Evolutionary conservation across 1,140 invertebrate species (phyloP), one percentile per base, ranked within the genome.

Genomic region (Ostrea edulis): DNA sequence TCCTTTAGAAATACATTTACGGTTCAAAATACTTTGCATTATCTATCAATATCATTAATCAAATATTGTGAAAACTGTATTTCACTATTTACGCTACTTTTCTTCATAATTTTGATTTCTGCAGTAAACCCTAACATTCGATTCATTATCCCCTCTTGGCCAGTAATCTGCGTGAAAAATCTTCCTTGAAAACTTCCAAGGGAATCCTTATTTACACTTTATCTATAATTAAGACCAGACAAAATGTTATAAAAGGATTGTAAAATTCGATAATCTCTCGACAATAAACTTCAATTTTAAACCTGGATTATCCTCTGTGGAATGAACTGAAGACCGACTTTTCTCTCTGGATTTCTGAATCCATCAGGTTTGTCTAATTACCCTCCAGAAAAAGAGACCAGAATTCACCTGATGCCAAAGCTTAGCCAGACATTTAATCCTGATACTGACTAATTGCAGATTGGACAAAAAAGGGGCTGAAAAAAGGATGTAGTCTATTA

Each of bases 261-360:
- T 25, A 77, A 35, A 77, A 77, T 77, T 77, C 68, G 29, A 77
- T 77, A 77, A 77, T 77, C 68, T 29, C 25, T 35, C 68, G 25
- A 77, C 29, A 35, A 77, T 44, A 25, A 77, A 77, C 22, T 77
- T 77, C 25, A 77, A 77, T 77, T 35, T 35, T 12, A 77, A 77
- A 77, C 22, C 25, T 12, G 22, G 22, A 62, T 62, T 62, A 20
- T 62, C 55, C 55, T 62, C 55, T 62, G 55, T 17, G n/a, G 55
- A 62, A 17, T 62, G 17, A 3, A 4, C 55, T 62, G n/a, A 62
- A 62, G 55, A 20, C 55, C 7, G 55, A 62, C 20, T n/a, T 20
- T 62, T 77, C 68, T n/a, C 68, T 77, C 68, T 35, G 68, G 29
- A 35, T 35, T 12, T 77, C 29, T 25, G 68, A 77, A 29, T 77